These are phyloP conservation scores for Clarias magur DNA, from an alignment of 2,113 vertebrate species.

Conservation along the genomic window DNA sequence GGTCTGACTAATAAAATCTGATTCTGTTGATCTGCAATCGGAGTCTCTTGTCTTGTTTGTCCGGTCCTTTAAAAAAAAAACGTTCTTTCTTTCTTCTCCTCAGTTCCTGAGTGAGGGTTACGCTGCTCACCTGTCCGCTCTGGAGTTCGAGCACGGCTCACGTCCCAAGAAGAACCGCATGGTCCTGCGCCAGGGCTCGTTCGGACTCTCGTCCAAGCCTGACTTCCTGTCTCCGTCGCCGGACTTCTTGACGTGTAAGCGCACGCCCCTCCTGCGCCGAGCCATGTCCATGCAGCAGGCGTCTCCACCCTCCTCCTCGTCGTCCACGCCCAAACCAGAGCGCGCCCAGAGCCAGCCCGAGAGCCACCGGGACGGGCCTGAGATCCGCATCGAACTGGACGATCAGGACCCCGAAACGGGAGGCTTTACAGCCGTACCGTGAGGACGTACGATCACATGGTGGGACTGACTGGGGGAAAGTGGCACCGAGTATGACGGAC, in stretches of 20 bases:
- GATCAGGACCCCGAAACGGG: slow-evolving; percentile 41
- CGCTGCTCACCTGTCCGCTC: slow-evolving; percentile 78
- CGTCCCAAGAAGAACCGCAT: slow-evolving; percentile 84
- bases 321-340: slow-evolving; percentile 80
- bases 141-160: slow-evolving; percentile 79
- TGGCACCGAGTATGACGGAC: neutral
- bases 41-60: neutral
- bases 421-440: slow-evolving; percentile 34
- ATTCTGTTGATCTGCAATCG: too few species aligned
- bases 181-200: slow-evolving; percentile 84
- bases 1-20: slow-evolving; percentile 67
- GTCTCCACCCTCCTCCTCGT: slow-evolving; percentile 70
- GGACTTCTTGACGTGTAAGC: slow-evolving; percentile 70
- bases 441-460: neutral
- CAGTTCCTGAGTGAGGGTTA: slow-evolving; percentile 88
- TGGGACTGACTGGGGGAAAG: neutral
- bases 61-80: too few species aligned
- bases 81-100: neutral
- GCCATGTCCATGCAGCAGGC: slow-evolving; percentile 86
- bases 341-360: slow-evolving; percentile 89
- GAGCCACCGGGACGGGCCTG: slow-evolving; percentile 75
- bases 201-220: slow-evolving; percentile 80
- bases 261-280: slow-evolving; percentile 78
- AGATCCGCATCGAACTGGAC: slow-evolving; percentile 49
- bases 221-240: slow-evolving; percentile 74